phyloP scores from a whole-genome alignment of 2,888 invertebrate genomes.

The Empis stercorea region DNA sequence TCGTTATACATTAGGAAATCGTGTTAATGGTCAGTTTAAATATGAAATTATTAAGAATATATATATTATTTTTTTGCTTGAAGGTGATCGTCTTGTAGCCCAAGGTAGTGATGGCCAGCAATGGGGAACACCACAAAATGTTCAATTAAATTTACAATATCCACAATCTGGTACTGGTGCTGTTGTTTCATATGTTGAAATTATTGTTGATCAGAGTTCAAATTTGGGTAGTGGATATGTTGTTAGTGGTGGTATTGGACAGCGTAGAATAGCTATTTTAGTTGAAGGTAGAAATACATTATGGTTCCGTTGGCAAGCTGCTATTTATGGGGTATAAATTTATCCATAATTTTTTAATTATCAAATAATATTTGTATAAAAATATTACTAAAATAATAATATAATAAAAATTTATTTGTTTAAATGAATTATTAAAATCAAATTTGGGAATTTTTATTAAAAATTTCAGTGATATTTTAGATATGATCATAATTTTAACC shows the following conservation, averaged over 20 bases:
- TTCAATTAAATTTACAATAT: conserved; percentile 13
- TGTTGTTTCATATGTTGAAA: conserved; percentile 14
- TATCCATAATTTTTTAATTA: too few relatives aligned
- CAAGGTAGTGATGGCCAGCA: conserved; percentile 21
- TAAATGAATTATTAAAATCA: too few relatives aligned
- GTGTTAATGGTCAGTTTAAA: conserved; percentile 21
- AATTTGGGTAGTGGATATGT: conserved; percentile 16
- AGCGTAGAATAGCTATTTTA: conserved; percentile 12
- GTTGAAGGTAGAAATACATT: conserved; percentile 14
- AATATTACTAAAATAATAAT: neutral
- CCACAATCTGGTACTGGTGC: conserved; percentile 14
- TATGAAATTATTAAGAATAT: neutral
- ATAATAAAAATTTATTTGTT: too few relatives aligned
- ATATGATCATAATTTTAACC: too few relatives aligned
- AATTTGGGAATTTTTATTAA: too few relatives aligned
- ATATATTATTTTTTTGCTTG: conserved; percentile 5
- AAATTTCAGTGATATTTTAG: too few relatives aligned
- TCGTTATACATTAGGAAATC: conserved; percentile 26
- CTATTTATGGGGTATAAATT: conserved; percentile 11
- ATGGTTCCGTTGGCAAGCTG: conserved; percentile 11
- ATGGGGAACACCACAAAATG: conserved; percentile 12
- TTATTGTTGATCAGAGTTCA: conserved; percentile 18
- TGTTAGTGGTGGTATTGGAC: conserved; percentile 17
- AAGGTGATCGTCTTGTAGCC: conserved; percentile 27
- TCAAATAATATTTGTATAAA: neutral